These are phyloP conservation scores for Eupithecia abbreviata DNA, from an alignment of 2,888 invertebrate species.

Conservation along the genomic window DNA sequence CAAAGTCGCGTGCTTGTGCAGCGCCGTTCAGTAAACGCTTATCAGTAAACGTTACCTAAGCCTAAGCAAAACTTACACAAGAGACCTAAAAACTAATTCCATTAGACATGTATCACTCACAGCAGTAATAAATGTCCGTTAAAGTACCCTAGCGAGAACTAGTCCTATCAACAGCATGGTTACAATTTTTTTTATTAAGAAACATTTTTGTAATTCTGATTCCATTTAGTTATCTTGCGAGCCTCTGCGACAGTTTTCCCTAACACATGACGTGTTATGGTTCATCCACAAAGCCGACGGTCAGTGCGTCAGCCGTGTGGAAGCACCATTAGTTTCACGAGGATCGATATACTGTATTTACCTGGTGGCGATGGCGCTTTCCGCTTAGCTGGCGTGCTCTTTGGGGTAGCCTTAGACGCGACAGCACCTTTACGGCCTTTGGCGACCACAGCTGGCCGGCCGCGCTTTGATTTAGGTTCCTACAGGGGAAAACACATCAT, in stretches of 20 bases:
- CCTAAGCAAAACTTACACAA: neutral
- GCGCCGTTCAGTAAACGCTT: too few species aligned
- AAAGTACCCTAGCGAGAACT: too few species aligned
- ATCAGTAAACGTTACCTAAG: too few species aligned
- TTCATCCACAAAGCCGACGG: neutral
- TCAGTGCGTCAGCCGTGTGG: too few species aligned
- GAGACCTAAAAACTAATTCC: neutral
- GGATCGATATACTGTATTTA: conserved; percentile 42
- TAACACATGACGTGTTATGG: neutral
- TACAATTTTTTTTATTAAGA: neutral
- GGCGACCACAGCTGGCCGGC: conserved; percentile 63
- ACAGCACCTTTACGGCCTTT: conserved; percentile 73
- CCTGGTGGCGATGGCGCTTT: conserved; percentile 81
- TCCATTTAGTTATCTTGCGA: neutral
- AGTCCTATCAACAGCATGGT: neutral
- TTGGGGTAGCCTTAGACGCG: conserved; percentile 71
- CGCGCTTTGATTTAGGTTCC: conserved; percentile 80
- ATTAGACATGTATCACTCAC: neutral
- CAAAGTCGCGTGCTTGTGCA: too few species aligned
- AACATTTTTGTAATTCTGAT: neutral
- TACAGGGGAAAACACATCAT: conserved; percentile 41
- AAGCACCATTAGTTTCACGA: neutral
- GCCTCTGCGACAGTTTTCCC: neutral
- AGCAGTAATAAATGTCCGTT: too few species aligned
- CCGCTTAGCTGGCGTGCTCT: conserved; percentile 78